Base-by-base conservation (phyloP, 2,113 vertebrate genomes). In the Silurus meridionalis region DNA sequence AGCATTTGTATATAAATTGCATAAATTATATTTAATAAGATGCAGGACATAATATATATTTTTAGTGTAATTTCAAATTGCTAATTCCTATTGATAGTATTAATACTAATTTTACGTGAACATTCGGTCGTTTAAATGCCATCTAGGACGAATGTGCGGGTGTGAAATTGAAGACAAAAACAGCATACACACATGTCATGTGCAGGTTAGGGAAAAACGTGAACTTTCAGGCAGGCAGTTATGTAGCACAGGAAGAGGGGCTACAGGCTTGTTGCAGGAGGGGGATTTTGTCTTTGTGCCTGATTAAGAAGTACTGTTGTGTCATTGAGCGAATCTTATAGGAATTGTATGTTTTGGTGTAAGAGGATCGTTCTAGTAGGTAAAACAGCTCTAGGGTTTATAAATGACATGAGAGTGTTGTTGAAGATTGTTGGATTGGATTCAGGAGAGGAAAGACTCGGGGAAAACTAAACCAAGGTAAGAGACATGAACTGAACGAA, bases 121-220 rank as follows among this genome's bases (percentile, higher is more conserved):
- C 28, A 19, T 21, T 66, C 10, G 5, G n/a, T 58, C 48, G 83
- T 87, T 85, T 85, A 83, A 84, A 85, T 60, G 63, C 4, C 25
- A 13, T 37, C 13, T 37, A 37, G 1, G 2, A 37, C 11, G 93
- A 94, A 95, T 90, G 86, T 94, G 92, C 89, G 82, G 0, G 0
- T 2, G 5, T 15, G 80, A 87, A 93, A 83, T 67, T 0, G 5
- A 63, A 10, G 21, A 23, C 14, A 37, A 5, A 1, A 28, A 17
- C 23, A 52, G 8, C 3, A 67, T 53, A 57, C 15, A 69, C 53
- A n/a, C 48, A 46, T 80, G 82, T 88, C 67, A 84, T 79, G 83
- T 91, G 80, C 50, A 19, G 46, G 37, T 28, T 64, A 4, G 2
- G 46, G 25, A 46, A 3, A 37, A 83, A 63, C 80, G 19, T 83